These are phyloP conservation scores for Mastacembelus armatus DNA, from an alignment of 2,797 vertebrate species.

Conservation along the genomic window DNA sequence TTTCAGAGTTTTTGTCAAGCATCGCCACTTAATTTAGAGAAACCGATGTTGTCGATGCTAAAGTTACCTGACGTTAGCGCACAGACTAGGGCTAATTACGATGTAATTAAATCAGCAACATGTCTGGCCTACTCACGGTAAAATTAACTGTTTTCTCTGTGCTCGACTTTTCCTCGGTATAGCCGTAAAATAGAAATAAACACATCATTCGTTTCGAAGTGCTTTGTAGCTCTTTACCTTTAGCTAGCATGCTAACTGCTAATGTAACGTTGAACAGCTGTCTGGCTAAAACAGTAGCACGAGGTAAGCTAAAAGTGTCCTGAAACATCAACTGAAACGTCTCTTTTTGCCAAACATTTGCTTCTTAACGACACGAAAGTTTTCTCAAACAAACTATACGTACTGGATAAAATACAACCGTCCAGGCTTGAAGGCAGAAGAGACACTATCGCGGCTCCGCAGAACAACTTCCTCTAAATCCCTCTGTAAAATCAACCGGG, in stretches of 20 bases:
- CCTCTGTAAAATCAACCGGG: constrained; percentile 7
- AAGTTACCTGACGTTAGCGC: too few relatives aligned
- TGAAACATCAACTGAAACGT: fast-evolving
- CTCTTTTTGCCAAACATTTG: fast-evolving
- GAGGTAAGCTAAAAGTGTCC: neutral
- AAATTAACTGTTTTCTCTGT: neutral
- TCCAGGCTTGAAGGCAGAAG: too few relatives aligned
- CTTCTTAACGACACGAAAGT: fast-evolving
- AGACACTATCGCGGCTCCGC: too few relatives aligned
- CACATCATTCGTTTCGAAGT: neutral
- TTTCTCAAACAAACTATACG: neutral
- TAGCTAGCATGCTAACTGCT: constrained; percentile 34
- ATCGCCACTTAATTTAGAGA: too few relatives aligned
- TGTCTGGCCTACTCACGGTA: too few relatives aligned
- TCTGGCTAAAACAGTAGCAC: neutral
- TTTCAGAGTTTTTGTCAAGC: too few relatives aligned
- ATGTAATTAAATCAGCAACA: too few relatives aligned
- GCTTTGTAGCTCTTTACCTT: neutral
- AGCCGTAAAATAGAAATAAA: neutral
- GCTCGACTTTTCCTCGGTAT: fast-evolving
- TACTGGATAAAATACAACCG: constrained; percentile 31
- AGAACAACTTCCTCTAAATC: constrained; percentile 24
- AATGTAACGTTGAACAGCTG: neutral
- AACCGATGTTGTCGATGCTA: too few relatives aligned
- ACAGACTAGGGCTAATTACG: too few relatives aligned